Percentiles rank a stretch among this genome's conserved stretches.
Evolutionary conservation across 2,888 invertebrate genomes (phyloP).

Genomic region (Morpho achilles): DNA sequence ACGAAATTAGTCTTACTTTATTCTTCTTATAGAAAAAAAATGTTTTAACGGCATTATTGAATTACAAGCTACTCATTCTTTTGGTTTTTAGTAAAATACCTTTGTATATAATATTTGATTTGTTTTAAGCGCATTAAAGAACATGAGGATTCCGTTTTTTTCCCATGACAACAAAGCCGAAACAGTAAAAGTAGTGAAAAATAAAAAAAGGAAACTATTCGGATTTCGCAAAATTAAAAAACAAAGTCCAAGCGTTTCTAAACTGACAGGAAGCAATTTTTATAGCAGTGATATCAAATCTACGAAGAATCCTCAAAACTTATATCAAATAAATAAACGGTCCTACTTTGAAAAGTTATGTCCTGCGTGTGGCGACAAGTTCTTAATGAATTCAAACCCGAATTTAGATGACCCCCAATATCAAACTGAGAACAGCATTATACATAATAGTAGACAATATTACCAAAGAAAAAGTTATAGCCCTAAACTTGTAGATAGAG

Average conservation of each 20-base stretch:
- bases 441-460: slow-evolving; percentile 29
- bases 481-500: slow-evolving; percentile 1
- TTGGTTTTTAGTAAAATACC: too few species aligned
- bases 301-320: slow-evolving; percentile 6
- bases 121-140: slow-evolving; percentile 38
- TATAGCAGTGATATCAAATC: slow-evolving; percentile 1
- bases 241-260: slow-evolving; percentile 8
- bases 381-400: slow-evolving; percentile 10
- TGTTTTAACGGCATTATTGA: too few species aligned
- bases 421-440: slow-evolving; percentile 8
- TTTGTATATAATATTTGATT: not conserved
- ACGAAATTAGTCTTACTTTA: too few species aligned
- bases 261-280: slow-evolving; percentile 4
- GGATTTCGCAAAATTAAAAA: slow-evolving; percentile 19
- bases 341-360: slow-evolving; percentile 26
- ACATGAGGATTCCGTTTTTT: slow-evolving; percentile 63
- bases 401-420: slow-evolving; percentile 1
- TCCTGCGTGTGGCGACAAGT: slow-evolving; percentile 24
- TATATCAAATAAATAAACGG: slow-evolving; percentile 25
- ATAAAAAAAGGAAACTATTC: slow-evolving; percentile 45
- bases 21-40: too few species aligned
- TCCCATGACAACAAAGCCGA: slow-evolving; percentile 45
- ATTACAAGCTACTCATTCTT: too few species aligned
- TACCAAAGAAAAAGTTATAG: slow-evolving; percentile 14
- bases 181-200: slow-evolving; percentile 34